Evolutionary conservation across 2,113 vertebrate genomes (phyloP).

Genomic region (Xiphophorus couchianus): DNA sequence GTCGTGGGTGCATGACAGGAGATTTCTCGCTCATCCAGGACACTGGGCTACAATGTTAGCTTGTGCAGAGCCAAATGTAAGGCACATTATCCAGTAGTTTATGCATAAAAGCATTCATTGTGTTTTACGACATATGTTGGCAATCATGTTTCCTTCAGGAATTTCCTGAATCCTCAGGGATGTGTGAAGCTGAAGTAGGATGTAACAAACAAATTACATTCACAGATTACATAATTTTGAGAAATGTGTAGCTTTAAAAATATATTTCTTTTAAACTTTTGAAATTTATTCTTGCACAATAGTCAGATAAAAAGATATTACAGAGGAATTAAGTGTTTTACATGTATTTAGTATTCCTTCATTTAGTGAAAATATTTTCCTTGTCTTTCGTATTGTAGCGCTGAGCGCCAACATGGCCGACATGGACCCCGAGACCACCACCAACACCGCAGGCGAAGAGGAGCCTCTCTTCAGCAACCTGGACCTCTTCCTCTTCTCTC

Average conservation of each 20-base stretch:
- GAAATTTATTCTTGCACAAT: no score
- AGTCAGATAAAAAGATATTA: no score
- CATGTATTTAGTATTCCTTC: no score
- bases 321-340: no score
- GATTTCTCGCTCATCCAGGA: conserved; percentile 4
- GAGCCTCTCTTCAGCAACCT: conserved; percentile 86
- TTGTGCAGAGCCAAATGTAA: background rate
- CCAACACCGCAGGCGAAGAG: conserved; percentile 64
- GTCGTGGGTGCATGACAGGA: background rate
- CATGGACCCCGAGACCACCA: conserved; percentile 59
- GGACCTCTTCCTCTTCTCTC: conserved; percentile 88
- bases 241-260: background rate
- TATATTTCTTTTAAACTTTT: no score
- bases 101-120: conserved; percentile 36
- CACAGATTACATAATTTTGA: background rate
- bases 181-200: background rate
- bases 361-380: background rate
- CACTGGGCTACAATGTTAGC: background rate
- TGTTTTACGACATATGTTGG: conserved; percentile 28
- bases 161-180: conserved; percentile 2
- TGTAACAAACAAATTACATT: background rate
- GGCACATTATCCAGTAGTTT: conserved; percentile 1
- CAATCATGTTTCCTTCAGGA: conserved; percentile 1
- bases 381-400: background rate
- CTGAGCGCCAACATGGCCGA: conserved; percentile 73